Conservation (phyloP, 2,797 vertebrate genomes). For the Nasua narica region DNA sequence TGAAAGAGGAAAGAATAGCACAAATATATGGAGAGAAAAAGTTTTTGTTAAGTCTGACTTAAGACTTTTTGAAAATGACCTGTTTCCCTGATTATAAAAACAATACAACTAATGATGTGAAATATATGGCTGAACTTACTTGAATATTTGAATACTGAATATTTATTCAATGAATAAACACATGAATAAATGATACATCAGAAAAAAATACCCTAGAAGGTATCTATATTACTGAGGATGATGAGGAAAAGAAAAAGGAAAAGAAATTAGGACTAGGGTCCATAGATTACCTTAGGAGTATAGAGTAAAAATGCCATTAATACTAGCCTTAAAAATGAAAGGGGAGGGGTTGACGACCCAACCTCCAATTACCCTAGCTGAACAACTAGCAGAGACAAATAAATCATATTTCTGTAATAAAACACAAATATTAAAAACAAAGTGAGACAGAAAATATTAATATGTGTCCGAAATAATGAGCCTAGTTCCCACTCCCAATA, state of each 20-base stretch:
- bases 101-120: not conserved
- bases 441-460: slow-evolving; percentile 7
- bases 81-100: not conserved
- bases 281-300: not conserved
- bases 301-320: not conserved
- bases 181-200: not conserved
- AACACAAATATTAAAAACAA: not conserved
- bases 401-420: not conserved
- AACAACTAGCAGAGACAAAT: not conserved
- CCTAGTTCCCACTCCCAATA: not conserved
- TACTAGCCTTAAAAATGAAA: not conserved
- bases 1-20: not conserved
- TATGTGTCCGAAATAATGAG: not conserved
- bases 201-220: slow-evolving; percentile 18
- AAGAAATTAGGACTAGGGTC: not conserved
- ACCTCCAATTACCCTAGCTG: not conserved
- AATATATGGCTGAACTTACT: not conserved
- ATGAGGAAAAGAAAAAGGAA: not conserved
- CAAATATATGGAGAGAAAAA: not conserved
- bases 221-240: not conserved
- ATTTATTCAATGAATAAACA: slow-evolving; percentile 10
- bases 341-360: not conserved
- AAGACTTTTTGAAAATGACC: not conserved
- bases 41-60: not conserved
- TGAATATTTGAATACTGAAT: not conserved